Evolutionary conservation across 2,797 vertebrate species (phyloP).

Genomic region (Varecia variegata): DNA sequence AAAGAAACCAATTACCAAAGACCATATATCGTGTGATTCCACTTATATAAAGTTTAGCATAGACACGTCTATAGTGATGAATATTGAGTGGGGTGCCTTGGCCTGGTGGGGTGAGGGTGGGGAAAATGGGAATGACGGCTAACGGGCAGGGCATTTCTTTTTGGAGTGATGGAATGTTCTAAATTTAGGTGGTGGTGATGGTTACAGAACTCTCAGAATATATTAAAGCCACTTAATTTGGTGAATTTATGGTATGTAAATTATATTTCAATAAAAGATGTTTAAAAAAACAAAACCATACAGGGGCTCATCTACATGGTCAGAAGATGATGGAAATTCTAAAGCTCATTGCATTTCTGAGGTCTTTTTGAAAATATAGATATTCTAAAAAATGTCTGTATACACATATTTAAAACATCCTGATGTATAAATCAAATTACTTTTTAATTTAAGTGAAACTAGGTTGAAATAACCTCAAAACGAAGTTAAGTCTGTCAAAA

Average conservation of each 20-base stretch:
- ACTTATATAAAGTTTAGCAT: background rate
- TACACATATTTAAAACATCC: background rate
- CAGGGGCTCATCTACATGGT: background rate
- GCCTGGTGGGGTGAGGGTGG: rapidly evolving
- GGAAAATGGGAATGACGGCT: background rate
- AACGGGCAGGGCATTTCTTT: background rate
- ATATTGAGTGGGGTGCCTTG: background rate
- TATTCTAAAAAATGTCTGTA: background rate
- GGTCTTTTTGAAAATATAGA: background rate
- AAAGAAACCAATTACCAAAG: background rate
- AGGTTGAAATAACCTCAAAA: slow-evolving; percentile 8
- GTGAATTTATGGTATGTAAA: background rate
- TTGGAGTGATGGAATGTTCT: background rate
- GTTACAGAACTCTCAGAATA: background rate
- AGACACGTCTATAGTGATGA: background rate
- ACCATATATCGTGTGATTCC: background rate
- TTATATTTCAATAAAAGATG: background rate
- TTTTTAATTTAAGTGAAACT: slow-evolving; percentile 8
- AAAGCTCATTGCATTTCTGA: background rate
- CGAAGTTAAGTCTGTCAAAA: background rate
- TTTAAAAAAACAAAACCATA: background rate
- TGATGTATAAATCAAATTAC: background rate
- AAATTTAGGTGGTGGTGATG: background rate
- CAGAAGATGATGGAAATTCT: background rate
- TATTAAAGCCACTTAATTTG: background rate